Evolutionary conservation across 2,888 invertebrate genomes (phyloP).

Genomic region (Quadriops clusia): DNA sequence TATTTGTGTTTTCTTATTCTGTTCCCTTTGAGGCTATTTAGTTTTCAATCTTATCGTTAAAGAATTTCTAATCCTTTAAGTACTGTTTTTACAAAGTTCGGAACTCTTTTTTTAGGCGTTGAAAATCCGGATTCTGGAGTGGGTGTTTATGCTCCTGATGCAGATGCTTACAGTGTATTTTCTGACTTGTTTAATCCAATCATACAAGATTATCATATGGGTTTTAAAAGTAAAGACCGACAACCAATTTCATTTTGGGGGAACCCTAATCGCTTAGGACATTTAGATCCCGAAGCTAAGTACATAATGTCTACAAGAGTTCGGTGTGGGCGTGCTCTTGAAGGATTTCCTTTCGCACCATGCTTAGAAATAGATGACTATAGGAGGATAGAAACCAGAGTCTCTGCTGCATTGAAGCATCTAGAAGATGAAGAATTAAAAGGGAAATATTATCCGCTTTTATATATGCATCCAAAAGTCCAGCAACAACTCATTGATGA

Average conservation of each 20-base stretch:
- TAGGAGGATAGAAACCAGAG: slow-evolving; percentile 47
- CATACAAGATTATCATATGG: slow-evolving; percentile 55
- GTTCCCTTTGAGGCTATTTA: too few species aligned
- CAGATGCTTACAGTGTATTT: slow-evolving; percentile 53
- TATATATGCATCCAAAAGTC: slow-evolving; percentile 83
- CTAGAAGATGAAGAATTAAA: slow-evolving; percentile 60
- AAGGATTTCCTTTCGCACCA: slow-evolving; percentile 58
- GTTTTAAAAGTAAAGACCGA: slow-evolving; percentile 42
- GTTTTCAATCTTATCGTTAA: too few species aligned
- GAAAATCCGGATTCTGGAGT: slow-evolving; percentile 54
- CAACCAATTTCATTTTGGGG: slow-evolving; percentile 55
- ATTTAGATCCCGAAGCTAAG: slow-evolving; percentile 47
- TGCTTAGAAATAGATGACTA: slow-evolving; percentile 51
- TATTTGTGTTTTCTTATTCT: too few species aligned
- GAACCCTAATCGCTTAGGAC: slow-evolving; percentile 38
- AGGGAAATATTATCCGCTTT: slow-evolving; percentile 85
- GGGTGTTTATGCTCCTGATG: slow-evolving; percentile 56
- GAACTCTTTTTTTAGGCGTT: slow-evolving; percentile 37
- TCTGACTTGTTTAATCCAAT: slow-evolving; percentile 53
- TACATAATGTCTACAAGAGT: slow-evolving; percentile 56
- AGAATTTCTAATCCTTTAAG: too few species aligned
- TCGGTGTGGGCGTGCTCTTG: slow-evolving; percentile 48
- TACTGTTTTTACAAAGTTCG: too few species aligned
- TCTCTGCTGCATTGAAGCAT: slow-evolving; percentile 27
- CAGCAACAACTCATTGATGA: slow-evolving; percentile 93